Base-by-base conservation (phyloP, 1,140 invertebrate genomes). In the Samia ricini region DNA sequence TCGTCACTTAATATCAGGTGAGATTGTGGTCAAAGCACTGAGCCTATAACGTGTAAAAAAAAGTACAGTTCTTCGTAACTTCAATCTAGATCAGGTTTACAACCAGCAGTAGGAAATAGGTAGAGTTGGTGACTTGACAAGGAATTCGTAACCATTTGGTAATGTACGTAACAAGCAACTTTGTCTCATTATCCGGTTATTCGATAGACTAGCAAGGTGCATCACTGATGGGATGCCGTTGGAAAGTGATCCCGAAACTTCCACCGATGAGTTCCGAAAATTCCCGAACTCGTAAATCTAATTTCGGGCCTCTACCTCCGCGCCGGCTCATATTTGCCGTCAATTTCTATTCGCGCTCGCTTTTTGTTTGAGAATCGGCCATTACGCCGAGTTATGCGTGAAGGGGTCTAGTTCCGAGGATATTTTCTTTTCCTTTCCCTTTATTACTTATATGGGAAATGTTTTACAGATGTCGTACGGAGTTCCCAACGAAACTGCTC, bases 261-360 rank as follows among this genome's bases (percentile, higher is more conserved):
- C 64, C 19, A 22, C 58, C 69, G 76, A 78, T 79, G 72, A 75
- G 70, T 77, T 77, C 71, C 76, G 76, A 84, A 84, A 86, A 84
- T 81, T 82, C 76, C 77, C 70, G 66, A 74, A 81, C 66, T 83
- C 77, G 77, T 77, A 84, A 86, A 86, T 84, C 80, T 84, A 85
- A 83, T 83, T 83, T 75, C 64, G 69, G 63, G 62, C 68, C 67
- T n/a, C n/a, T 69, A 72, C 75, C 72, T 74, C 67, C 58, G 63
- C 61, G 60, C 59, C 67, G 50, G 59, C 76, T 68, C 74, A 79
- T 81, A 82, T 81, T 83, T 78, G 79, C 74, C 68, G 69, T 50
- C 15, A 33, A 20, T 22, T 56, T 48, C 29, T 58, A 56, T 19
- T 36, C 56, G 33, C 63, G 67, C 69, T 57, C 61, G 69, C 60